Conservation (phyloP, 2,797 vertebrate species). For the Sebastolobus alascanus region DNA sequence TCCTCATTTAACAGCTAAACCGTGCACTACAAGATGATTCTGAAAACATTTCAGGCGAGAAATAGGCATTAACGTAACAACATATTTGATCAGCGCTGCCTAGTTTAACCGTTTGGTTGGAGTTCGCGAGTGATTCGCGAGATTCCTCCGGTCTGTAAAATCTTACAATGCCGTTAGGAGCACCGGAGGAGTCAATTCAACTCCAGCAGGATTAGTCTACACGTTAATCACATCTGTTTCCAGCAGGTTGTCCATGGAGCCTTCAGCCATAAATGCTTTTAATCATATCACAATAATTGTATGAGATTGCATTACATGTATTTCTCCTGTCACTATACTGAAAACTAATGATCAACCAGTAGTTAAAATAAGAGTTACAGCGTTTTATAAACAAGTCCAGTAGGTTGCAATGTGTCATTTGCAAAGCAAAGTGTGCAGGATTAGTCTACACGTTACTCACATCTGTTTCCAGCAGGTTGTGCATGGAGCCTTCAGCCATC, state of each 20-base stretch:
- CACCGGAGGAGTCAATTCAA: too few species aligned
- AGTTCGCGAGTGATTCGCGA: too few species aligned
- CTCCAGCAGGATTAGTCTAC: neutral
- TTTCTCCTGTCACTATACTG: neutral
- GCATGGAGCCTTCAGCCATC: conserved; percentile 92
- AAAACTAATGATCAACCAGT: neutral
- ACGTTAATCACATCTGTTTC: conserved; percentile 92
- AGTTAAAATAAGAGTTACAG: neutral
- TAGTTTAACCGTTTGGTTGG: too few species aligned
- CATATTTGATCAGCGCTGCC: too few species aligned
- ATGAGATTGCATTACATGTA: neutral
- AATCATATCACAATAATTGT: neutral
- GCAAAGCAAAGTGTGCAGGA: neutral
- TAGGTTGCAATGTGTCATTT: neutral
- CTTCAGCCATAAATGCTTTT: conserved; percentile 12
- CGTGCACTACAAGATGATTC: too few species aligned
- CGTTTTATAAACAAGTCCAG: neutral
- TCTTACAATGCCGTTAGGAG: neutral
- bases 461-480: conserved; percentile 96
- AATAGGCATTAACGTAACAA: too few species aligned
- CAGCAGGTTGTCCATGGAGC: conserved; percentile 95
- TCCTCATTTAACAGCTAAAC: too few species aligned
- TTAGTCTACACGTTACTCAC: conserved; percentile 80
- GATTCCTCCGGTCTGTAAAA: too few species aligned
- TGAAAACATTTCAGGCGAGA: too few species aligned